Conservation (phyloP, 2,113 vertebrate genomes). For the Grammomys dolichurus region DNA sequence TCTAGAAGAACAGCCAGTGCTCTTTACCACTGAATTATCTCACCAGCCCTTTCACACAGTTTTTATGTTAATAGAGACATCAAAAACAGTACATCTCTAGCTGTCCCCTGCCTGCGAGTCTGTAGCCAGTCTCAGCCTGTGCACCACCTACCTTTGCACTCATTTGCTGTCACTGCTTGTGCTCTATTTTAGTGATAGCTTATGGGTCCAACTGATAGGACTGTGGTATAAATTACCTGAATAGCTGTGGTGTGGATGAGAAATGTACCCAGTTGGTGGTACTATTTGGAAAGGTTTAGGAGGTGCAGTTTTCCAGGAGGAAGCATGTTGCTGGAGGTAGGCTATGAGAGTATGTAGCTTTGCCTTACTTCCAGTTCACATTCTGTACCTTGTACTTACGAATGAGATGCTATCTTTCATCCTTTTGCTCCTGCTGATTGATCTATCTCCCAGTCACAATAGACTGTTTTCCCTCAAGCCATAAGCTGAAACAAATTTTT, state of each 20-base stretch:
- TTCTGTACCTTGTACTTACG: neutral
- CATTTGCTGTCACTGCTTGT: neutral
- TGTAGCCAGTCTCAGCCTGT: neutral
- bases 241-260: neutral
- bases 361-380: neutral
- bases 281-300: neutral
- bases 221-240: neutral
- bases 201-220: neutral
- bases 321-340: neutral
- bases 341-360: neutral
- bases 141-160: neutral
- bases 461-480: neutral
- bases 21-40: too few relatives aligned
- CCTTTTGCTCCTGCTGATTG: neutral
- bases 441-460: neutral
- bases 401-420: neutral
- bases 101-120: neutral
- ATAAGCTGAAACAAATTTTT: neutral
- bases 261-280: neutral
- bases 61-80: neutral
- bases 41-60: neutral
- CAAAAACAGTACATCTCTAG: neutral
- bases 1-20: too few relatives aligned
- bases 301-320: neutral
- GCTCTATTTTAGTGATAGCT: neutral